phyloP scores from a whole-genome alignment of 1,140 invertebrate species.

The Ctenoplectra terminalis region DNA sequence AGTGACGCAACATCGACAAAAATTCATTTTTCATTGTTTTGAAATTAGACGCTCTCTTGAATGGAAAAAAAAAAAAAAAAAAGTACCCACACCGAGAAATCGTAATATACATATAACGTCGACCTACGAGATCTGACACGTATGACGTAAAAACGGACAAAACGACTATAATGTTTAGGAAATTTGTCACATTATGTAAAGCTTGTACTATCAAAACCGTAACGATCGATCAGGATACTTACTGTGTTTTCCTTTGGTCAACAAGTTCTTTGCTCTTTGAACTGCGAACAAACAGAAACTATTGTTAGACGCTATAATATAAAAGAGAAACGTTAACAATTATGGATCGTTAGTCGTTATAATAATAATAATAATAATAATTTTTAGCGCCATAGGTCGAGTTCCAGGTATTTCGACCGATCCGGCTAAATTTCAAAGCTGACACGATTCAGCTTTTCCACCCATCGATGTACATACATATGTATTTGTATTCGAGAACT shows the following conservation, averaged over 20 bases:
- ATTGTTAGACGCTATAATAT: neutral
- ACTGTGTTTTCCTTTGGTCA: conserved; percentile 94
- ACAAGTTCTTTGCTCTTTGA: conserved; percentile 87
- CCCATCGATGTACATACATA: too few relatives aligned
- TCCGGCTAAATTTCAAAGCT: neutral
- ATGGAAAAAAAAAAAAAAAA: too few relatives aligned
- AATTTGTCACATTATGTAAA: neutral
- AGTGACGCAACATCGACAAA: neutral
- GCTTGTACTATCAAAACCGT: neutral
- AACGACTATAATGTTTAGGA: neutral
- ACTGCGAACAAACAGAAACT: conserved; percentile 84
- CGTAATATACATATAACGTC: neutral
- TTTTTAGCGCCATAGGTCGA: too few relatives aligned
- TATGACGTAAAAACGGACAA: neutral
- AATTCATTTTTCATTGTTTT: conserved; percentile 25
- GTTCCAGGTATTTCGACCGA: too few relatives aligned
- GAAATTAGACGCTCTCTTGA: conserved; percentile 9
- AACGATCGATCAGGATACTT: conserved; percentile 62
- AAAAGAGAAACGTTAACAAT: too few relatives aligned
- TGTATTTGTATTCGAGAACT: neutral
- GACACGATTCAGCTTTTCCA: neutral
- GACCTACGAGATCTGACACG: neutral
- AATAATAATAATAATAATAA: too few relatives aligned
- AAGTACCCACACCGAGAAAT: neutral
- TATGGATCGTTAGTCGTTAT: too few relatives aligned